A percentile compares a stretch with the other conserved stretches of the same genome.
Evolutionary conservation across 2,113 vertebrate species (phyloP).

Genomic region (Seriola quinqueradiata): DNA sequence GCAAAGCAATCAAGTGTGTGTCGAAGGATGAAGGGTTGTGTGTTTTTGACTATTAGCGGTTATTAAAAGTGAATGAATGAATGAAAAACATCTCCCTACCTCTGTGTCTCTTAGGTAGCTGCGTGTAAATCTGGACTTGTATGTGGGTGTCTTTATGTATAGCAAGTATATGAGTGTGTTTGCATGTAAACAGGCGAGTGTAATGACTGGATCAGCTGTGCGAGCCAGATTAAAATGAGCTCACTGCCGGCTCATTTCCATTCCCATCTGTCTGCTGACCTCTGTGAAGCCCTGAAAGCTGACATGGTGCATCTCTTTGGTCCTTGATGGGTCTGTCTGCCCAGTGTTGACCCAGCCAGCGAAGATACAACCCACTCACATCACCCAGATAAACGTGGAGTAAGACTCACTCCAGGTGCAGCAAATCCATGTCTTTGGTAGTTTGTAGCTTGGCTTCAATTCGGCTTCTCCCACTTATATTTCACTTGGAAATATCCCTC

Average conservation of each 20-base stretch:
- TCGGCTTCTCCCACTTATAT: not conserved
- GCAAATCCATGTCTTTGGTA: not conserved
- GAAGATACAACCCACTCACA: constrained; percentile 34
- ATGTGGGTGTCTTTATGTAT: constrained; percentile 43
- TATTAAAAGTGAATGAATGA: constrained; percentile 44
- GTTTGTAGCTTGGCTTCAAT: not conserved
- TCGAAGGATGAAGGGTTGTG: constrained; percentile 47
- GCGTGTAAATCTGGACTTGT: constrained; percentile 11
- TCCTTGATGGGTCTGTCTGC: constrained; percentile 71
- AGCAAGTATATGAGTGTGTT: constrained; percentile 44
- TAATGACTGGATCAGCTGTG: constrained; percentile 83
- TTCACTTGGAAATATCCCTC: constrained; percentile 19
- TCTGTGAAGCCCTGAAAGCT: constrained; percentile 73
- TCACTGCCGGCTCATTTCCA: constrained; percentile 81
- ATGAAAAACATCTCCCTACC: constrained; percentile 8
- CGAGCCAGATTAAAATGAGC: constrained; percentile 83
- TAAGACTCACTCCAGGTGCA: not conserved
- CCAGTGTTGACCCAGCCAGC: constrained; percentile 62
- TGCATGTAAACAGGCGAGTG: constrained; percentile 77
- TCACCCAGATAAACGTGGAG: not conserved
- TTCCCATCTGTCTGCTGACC: constrained; percentile 88
- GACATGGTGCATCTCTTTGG: constrained; percentile 64
- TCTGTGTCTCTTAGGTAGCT: not conserved
- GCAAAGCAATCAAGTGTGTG: constrained; percentile 67
- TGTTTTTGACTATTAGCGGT: constrained; percentile 37